These are phyloP conservation scores for Rhadina sibilatrix DNA, from an alignment of 2,113 vertebrate species.

Conservation along the genomic window DNA sequence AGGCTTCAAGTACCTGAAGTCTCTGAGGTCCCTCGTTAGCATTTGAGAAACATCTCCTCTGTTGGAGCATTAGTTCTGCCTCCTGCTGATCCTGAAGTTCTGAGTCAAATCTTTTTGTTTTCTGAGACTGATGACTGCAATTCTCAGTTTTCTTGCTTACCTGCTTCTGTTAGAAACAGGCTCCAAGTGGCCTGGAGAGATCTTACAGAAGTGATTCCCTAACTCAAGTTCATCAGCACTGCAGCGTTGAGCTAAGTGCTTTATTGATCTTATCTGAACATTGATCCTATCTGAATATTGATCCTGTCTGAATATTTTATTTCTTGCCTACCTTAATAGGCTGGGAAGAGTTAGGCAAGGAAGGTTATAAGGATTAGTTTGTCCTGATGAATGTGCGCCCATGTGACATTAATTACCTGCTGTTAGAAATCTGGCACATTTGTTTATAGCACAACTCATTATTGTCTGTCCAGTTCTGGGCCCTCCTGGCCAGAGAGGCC, in stretches of 20 bases:
- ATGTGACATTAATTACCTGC: not conserved
- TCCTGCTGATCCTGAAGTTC: conserved; percentile 11
- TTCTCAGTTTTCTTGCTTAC: conserved; percentile 35
- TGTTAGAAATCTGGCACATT: not conserved
- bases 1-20: not conserved
- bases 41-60: conserved; percentile 19
- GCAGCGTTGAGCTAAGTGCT: conserved; percentile 1
- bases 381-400: not conserved
- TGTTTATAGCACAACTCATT: not conserved
- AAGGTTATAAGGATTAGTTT: not conserved
- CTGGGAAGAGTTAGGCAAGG: not conserved
- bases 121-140: conserved; percentile 16
- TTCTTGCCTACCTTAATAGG: not conserved
- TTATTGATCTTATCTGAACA: conserved; percentile 1
- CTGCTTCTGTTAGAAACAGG: not conserved
- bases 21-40: conserved; percentile 23
- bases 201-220: not conserved
- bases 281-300: not conserved
- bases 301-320: not conserved
- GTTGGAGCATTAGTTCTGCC: not conserved
- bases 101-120: conserved; percentile 4
- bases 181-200: not conserved
- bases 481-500: accelerated
- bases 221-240: not conserved
- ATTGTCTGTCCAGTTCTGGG: not conserved